A percentile compares a stretch with the other conserved stretches of the same genome.
Evolutionary conservation across 2,797 vertebrate species (phyloP).

Genomic region (Hipposideros larvatus): DNA sequence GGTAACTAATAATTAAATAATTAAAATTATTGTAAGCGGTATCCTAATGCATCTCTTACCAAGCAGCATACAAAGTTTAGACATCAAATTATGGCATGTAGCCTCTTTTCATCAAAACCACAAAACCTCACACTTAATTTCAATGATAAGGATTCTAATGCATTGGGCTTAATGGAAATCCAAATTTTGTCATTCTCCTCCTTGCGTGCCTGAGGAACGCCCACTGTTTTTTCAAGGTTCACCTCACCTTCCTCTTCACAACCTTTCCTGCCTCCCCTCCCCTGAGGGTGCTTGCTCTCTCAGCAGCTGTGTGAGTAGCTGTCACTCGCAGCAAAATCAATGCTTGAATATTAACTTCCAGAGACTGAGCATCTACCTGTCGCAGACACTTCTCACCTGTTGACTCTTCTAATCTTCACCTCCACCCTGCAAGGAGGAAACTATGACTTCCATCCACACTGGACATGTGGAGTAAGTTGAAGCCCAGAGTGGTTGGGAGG

Average conservation of each 20-base stretch:
- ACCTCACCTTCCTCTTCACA: background rate
- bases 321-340: background rate
- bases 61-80: background rate
- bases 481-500: background rate
- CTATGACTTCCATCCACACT: background rate
- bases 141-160: background rate
- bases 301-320: background rate
- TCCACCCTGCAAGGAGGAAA: background rate
- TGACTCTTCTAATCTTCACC: background rate
- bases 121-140: background rate
- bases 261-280: background rate
- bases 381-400: background rate
- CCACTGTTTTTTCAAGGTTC: background rate
- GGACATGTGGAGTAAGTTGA: background rate
- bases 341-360: background rate
- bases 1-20: too few species aligned
- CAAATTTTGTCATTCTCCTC: background rate
- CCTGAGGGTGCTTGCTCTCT: fast-evolving
- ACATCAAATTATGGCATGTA: background rate
- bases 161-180: background rate
- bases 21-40: too few species aligned
- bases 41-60: background rate
- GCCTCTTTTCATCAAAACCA: background rate
- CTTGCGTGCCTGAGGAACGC: background rate
- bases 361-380: background rate